phyloP scores from a whole-genome alignment of 30 jellyfish, hydroid and myxozoan genomes.

The Hydractinia symbiolongicarpus region DNA sequence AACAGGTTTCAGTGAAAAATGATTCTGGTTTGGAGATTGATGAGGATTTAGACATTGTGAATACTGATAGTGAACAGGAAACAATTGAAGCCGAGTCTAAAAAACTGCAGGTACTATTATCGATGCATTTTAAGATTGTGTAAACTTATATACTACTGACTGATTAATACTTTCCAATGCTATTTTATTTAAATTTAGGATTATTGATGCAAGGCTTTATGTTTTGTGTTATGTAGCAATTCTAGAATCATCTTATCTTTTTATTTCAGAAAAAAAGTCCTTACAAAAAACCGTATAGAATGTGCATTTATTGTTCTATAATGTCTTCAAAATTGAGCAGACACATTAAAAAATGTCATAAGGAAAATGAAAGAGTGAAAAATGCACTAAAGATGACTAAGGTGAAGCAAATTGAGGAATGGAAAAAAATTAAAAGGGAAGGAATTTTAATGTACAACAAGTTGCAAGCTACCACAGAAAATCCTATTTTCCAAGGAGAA shows the following conservation, averaged over 20 bases:
- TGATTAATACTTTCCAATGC: too few relatives aligned
- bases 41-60: too few relatives aligned
- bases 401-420: not conserved
- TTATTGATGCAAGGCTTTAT: too few relatives aligned
- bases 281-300: conserved; percentile 5
- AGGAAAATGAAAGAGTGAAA: conserved; percentile 6
- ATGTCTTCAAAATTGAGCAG: conserved; percentile 8
- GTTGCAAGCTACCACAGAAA: not conserved
- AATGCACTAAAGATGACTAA: not conserved
- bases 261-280: not conserved
- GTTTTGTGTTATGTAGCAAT: too few relatives aligned
- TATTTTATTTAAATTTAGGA: too few relatives aligned
- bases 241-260: not conserved
- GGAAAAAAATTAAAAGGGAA: conserved; percentile 8
- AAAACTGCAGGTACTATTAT: too few relatives aligned
- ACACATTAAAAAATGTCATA: conserved; percentile 5
- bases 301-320: conserved; percentile 8
- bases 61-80: too few relatives aligned
- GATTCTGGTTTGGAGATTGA: too few relatives aligned
- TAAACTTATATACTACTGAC: too few relatives aligned
- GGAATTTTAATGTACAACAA: conserved; percentile 10
- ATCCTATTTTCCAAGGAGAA: conserved; percentile 8
- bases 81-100: too few relatives aligned
- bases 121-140: too few relatives aligned
- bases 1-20: too few relatives aligned